Evolutionary conservation across 2,888 invertebrate species (phyloP).

Genomic region (Choristoneura rosaceana): DNA sequence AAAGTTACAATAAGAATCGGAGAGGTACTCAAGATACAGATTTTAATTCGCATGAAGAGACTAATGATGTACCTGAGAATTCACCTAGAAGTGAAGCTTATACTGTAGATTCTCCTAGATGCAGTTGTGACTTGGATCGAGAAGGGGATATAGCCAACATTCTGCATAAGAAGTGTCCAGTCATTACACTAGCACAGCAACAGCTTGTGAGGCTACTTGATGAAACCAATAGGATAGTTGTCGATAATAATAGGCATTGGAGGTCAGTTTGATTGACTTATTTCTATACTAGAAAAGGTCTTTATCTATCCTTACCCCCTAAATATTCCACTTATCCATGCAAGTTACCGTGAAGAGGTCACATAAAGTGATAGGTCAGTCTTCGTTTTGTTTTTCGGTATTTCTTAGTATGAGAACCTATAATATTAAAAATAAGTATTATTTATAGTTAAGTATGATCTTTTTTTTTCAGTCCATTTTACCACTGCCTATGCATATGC

Average conservation of each 20-base stretch:
- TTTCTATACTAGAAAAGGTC: background rate
- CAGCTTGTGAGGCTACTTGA: conserved; percentile 72
- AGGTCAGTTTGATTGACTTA: conserved; percentile 55
- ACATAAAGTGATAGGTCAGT: too few species aligned
- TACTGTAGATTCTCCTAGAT: conserved; percentile 50
- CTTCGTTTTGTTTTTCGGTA: too few species aligned
- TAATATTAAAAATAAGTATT: background rate
- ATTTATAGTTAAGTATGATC: background rate
- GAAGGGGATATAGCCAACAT: conserved; percentile 72
- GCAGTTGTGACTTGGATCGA: conserved; percentile 67
- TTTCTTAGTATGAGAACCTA: too few species aligned
- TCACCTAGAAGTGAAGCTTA: conserved; percentile 59
- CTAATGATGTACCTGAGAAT: conserved; percentile 46
- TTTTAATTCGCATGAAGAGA: conserved; percentile 52
- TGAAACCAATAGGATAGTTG: conserved; percentile 69
- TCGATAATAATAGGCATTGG: conserved; percentile 64
- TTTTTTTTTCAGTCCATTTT: conserved; percentile 66
- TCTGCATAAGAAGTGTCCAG: conserved; percentile 76
- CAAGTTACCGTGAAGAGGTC: too few species aligned
- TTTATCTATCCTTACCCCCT: background rate
- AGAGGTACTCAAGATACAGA: conserved; percentile 56
- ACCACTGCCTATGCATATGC: conserved; percentile 65
- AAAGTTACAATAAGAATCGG: conserved; percentile 66
- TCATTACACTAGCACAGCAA: conserved; percentile 72
- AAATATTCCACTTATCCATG: background rate